A percentile compares a stretch with the other conserved stretches of the same genome.
Conservation (phyloP, 2,113 vertebrate genomes). For the Machaerirhynchus nigripectus region DNA sequence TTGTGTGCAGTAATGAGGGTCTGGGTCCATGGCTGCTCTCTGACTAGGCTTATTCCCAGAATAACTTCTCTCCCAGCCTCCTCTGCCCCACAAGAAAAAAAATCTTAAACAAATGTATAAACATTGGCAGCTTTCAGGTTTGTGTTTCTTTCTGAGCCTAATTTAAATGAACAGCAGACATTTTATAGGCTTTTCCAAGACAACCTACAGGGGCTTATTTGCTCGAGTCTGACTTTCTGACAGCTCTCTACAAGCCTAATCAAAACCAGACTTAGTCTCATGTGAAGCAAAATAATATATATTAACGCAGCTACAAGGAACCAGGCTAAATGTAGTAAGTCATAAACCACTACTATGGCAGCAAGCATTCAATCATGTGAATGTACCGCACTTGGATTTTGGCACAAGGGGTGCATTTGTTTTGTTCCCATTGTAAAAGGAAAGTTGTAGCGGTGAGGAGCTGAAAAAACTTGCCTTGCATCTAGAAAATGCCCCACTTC, state of each 20-base stretch:
- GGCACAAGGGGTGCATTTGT: conserved; percentile 5
- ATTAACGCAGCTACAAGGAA: conserved; percentile 29
- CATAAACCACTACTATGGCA: background rate
- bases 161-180: conserved; percentile 64
- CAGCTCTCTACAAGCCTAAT: conserved; percentile 60
- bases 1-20: background rate
- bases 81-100: conserved; percentile 19
- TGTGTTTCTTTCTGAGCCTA: conserved; percentile 57
- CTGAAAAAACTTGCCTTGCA: rapidly evolving
- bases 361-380: background rate
- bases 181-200: conserved; percentile 52
- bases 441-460: background rate
- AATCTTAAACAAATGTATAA: conserved; percentile 47
- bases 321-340: conserved; percentile 55
- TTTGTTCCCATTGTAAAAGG: background rate
- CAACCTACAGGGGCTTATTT: conserved; percentile 68
- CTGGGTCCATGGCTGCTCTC: background rate
- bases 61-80: background rate
- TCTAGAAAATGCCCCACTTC: background rate
- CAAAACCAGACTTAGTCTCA: conserved; percentile 63
- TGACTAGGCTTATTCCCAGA: conserved; percentile 37
- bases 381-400: background rate
- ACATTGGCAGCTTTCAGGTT: conserved; percentile 52
- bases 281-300: conserved; percentile 44
- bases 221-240: conserved; percentile 45